Evolutionary conservation across 2,888 invertebrate genomes (phyloP), one percentile per base, ranked within the genome.

Genomic region (Nycteola revayana): DNA sequence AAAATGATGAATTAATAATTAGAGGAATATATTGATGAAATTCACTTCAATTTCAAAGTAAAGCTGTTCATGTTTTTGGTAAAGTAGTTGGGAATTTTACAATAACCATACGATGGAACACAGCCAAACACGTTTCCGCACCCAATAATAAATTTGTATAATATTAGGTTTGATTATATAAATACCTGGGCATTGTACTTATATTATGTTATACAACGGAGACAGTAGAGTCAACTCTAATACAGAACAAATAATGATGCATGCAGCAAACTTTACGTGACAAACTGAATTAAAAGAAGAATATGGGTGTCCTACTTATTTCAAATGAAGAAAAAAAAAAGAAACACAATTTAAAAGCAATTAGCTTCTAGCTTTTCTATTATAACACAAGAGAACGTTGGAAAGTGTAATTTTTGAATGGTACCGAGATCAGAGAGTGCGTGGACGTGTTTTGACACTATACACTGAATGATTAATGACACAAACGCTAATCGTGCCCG

Each of bases 381-480:
- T 53, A 47, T 51, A 57, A 43, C 36, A 44, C 36, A 45, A 57
- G 52, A 54, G 46, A 52, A 64, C 54, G 55, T 62, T 63, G 54
- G 64, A 64, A 59, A 66, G 62, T 60, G 60, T 55, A 65, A 61
- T 65, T 60, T 72, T 67, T 67, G 60, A 66, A 72, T 68, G 57
- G 67, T 66, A 64, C 63, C 28, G 55, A 80, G 82, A 85, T 82
- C 82, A 76, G 67, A 80, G 80, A 75, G 50, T 62, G 54, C 59
- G 74, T 68, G 66, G 78, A 79, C 67, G 62, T 79, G 76, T 79
- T 79, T 66, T 83, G 85, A 85, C 85, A 81, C 65, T 69, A 72
- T 71, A 66, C 66, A 65, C 58, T 46, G 66, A 52, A 75, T 87
- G 86, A 87, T 85, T 77, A 80, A 87, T 84, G 85, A 68, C 54